These are phyloP conservation scores for Eurypyga helias DNA, from an alignment of 2,113 vertebrate genomes.

Conservation along the genomic window DNA sequence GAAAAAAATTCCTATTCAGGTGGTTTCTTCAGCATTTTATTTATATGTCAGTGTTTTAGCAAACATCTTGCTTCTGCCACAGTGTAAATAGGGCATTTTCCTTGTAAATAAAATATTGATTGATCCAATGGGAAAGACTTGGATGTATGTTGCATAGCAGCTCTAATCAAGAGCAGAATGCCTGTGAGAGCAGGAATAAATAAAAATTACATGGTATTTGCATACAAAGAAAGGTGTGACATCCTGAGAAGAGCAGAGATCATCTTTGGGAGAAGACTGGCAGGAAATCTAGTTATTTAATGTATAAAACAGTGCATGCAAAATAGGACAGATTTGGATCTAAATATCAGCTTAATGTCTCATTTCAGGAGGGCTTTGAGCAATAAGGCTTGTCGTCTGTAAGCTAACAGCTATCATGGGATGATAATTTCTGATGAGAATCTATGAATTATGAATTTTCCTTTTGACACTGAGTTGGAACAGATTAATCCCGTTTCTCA, in stretches of 20 bases:
- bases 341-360: not conserved
- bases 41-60: not conserved
- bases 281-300: slow-evolving; percentile 24
- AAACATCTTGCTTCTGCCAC: not conserved
- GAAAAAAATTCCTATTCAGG: not conserved
- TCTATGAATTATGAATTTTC: slow-evolving; percentile 48
- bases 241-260: not conserved
- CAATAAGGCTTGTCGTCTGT: not conserved
- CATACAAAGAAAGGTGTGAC: not conserved
- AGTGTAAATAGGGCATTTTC: not conserved
- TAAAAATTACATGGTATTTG: slow-evolving; percentile 21
- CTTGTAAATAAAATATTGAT: slow-evolving; percentile 18
- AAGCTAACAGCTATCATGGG: not conserved
- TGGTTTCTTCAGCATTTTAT: not conserved
- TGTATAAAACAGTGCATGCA: not conserved
- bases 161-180: not conserved
- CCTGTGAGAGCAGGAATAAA: not conserved
- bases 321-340: slow-evolving; percentile 7
- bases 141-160: not conserved
- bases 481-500: not conserved
- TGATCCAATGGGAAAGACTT: not conserved
- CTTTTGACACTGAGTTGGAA: not conserved
- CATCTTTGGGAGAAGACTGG: not conserved
- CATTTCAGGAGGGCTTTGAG: not conserved
- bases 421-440: not conserved